Percentiles rank a stretch among this genome's conserved stretches.
Evolutionary conservation across 2,113 vertebrate genomes (phyloP).

Genomic region (Pseudopipra pipra): DNA sequence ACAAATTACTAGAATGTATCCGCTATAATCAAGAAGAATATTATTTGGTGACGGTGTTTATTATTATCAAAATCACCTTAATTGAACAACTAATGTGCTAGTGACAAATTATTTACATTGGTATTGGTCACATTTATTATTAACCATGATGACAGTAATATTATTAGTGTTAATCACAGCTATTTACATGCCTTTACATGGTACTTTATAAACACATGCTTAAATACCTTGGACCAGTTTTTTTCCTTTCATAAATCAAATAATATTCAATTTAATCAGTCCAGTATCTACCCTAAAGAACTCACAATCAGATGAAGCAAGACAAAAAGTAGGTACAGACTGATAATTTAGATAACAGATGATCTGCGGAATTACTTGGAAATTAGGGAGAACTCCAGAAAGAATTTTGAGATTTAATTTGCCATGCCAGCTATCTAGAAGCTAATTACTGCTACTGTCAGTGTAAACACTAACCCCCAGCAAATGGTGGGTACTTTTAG

Average conservation of each 20-base stretch:
- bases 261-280: not conserved
- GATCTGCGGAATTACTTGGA: not conserved
- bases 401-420: not conserved
- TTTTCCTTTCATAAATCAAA: not conserved
- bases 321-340: not conserved
- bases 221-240: not conserved
- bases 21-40: constrained; percentile 40
- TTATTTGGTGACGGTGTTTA: constrained; percentile 14
- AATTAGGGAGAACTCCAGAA: not conserved
- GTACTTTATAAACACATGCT: not conserved
- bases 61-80: constrained; percentile 9
- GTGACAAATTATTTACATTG: constrained; percentile 3
- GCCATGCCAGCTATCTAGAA: not conserved
- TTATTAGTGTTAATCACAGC: constrained; percentile 31
- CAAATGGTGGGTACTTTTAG: not conserved
- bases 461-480: not conserved
- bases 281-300: not conserved
- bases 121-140: constrained; percentile 34
- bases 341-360: not conserved
- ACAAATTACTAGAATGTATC: constrained; percentile 26
- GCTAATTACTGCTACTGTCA: not conserved
- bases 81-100: not conserved
- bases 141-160: constrained; percentile 17
- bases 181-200: not conserved
- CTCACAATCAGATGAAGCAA: not conserved